Evolutionary conservation across 2,888 invertebrate genomes (phyloP).

Genomic region (Lochmaea capreae): DNA sequence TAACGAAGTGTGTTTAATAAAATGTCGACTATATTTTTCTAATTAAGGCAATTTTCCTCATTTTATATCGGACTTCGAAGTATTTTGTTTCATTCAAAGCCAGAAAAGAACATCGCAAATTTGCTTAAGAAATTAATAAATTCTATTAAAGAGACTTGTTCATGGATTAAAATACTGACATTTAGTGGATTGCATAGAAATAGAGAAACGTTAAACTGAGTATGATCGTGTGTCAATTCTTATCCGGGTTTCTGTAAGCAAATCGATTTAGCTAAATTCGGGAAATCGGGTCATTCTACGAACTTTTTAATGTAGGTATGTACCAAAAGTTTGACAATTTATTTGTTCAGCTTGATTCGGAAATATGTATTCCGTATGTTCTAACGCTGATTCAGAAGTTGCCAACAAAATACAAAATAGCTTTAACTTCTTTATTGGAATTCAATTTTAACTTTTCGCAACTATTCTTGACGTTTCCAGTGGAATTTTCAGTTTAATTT

Average conservation of each 20-base stretch:
- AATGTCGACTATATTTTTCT: too few relatives aligned
- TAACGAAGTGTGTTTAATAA: too few relatives aligned
- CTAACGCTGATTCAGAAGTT: conserved; percentile 26
- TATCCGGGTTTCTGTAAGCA: conserved; percentile 38
- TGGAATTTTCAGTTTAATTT: conserved; percentile 7
- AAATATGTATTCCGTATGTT: conserved; percentile 35
- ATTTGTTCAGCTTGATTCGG: conserved; percentile 31
- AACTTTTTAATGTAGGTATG: conserved; percentile 35
- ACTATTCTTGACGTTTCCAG: background rate
- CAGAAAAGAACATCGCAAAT: too few relatives aligned
- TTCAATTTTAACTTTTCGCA: conserved; percentile 4
- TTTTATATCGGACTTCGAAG: too few relatives aligned
- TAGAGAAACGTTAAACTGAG: conserved; percentile 9
- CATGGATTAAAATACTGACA: background rate
- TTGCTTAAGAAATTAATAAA: too few relatives aligned
- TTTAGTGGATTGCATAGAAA: background rate
- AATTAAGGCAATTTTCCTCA: too few relatives aligned
- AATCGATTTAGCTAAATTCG: conserved; percentile 40
- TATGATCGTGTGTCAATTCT: conserved; percentile 33
- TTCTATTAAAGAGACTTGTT: too few relatives aligned
- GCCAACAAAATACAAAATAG: conserved; percentile 25
- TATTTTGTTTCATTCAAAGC: too few relatives aligned
- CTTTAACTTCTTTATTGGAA: conserved; percentile 26
- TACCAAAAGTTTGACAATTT: conserved; percentile 33
- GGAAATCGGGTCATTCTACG: conserved; percentile 37